A percentile compares a stretch with the other conserved stretches of the same genome.
Evolutionary conservation across 1,140 invertebrate species (phyloP).

Genomic region (Plodia interpunctella): DNA sequence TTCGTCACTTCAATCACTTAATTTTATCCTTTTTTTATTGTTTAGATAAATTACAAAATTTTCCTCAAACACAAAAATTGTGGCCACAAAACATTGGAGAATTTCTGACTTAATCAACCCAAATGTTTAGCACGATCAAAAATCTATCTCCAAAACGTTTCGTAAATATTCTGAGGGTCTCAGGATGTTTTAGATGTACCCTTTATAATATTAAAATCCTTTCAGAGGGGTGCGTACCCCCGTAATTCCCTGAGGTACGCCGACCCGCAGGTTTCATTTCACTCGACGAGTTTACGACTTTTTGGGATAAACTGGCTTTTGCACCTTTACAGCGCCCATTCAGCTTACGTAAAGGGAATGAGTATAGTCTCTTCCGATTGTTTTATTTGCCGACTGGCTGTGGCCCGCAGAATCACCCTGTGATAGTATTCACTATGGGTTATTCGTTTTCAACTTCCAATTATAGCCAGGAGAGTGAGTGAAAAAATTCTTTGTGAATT

Average conservation of each 20-base stretch:
- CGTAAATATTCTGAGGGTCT: constrained; percentile 24
- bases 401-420: too few species aligned
- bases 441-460: too few species aligned
- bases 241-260: constrained; percentile 29
- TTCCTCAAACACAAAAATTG: background rate
- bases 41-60: too few species aligned
- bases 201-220: constrained; percentile 45
- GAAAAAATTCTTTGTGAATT: too few species aligned
- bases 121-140: constrained; percentile 17
- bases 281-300: constrained; percentile 34
- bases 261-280: constrained; percentile 33
- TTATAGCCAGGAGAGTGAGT: too few species aligned
- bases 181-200: constrained; percentile 25
- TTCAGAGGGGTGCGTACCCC: constrained; percentile 23
- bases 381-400: constrained; percentile 23
- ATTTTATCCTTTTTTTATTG: too few species aligned
- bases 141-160: constrained; percentile 19
- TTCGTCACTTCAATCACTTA: too few species aligned
- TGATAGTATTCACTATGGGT: too few species aligned
- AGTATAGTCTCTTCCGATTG: constrained; percentile 26
- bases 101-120: background rate
- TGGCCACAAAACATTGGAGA: background rate
- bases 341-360: background rate
- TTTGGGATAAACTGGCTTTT: constrained; percentile 22
- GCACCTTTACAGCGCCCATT: constrained; percentile 1